A percentile compares a stretch with the other conserved stretches of the same genome.
These are phyloP conservation scores for Corythornis vintsioides DNA, from an alignment of 2,113 vertebrate species.

Conservation along the genomic window DNA sequence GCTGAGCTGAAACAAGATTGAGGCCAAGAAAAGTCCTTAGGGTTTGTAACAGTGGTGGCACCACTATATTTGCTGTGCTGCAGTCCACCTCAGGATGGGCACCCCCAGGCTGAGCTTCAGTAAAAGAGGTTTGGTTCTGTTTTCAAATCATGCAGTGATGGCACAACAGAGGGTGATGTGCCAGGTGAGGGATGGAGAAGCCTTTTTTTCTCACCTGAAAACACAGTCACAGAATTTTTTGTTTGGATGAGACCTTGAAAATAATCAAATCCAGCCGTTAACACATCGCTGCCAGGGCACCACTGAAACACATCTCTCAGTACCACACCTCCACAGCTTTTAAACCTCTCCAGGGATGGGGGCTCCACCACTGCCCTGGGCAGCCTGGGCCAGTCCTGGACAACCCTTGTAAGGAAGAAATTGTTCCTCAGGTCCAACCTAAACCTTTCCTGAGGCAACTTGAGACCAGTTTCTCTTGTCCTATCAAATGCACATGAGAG, in stretches of 20 bases:
- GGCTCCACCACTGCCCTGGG: not conserved
- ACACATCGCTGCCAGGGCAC: too few species aligned
- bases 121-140: not conserved
- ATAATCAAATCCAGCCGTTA: too few species aligned
- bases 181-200: not conserved
- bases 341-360: not conserved
- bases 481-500: not conserved
- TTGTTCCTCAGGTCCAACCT: not conserved
- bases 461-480: not conserved
- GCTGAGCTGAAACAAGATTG: not conserved
- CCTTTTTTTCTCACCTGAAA: not conserved
- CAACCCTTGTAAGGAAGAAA: not conserved
- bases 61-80: rapidly evolving
- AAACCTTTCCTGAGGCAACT: not conserved
- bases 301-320: too few species aligned
- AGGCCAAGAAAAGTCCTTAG: not conserved
- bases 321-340: too few species aligned
- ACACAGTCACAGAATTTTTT: too few species aligned
- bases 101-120: not conserved
- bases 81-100: not conserved
- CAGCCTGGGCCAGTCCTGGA: not conserved
- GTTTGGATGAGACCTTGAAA: too few species aligned
- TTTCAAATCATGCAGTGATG: not conserved
- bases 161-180: not conserved
- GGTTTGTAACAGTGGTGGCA: not conserved